Conservation (phyloP, 2,797 vertebrate species). For the Microctenopoma stevenorrisi region DNA sequence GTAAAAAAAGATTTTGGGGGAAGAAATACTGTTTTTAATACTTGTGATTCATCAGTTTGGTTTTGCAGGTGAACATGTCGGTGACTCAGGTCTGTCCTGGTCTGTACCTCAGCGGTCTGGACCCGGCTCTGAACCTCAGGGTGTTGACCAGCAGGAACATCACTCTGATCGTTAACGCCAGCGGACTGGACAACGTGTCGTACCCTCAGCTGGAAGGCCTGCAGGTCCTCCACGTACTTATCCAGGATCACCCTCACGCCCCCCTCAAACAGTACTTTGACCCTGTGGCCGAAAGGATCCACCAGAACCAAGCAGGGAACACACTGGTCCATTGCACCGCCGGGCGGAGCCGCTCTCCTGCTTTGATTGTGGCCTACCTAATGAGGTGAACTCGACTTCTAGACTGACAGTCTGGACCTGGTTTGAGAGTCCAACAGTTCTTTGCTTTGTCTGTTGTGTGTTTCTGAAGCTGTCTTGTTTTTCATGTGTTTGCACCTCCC, state of each 20-base stretch:
- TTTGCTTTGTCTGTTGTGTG: neutral
- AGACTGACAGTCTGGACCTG: no score
- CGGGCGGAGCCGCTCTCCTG: slow-evolving; percentile 75
- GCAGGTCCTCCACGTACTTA: slow-evolving; percentile 57
- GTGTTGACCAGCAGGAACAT: slow-evolving; percentile 69
- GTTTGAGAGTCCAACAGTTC: neutral
- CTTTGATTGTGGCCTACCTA: slow-evolving; percentile 80
- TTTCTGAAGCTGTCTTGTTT: neutral
- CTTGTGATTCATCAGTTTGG: neutral
- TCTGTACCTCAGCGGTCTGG: slow-evolving; percentile 73
- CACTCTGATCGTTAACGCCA: slow-evolving; percentile 77
- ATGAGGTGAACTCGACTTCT: slow-evolving; percentile 57
- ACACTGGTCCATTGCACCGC: slow-evolving; percentile 80
- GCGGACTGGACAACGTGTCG: slow-evolving; percentile 41
- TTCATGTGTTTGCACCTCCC: neutral
- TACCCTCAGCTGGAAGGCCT: slow-evolving; percentile 57
- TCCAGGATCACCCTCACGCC: slow-evolving; percentile 78
- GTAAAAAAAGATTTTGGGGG: no score
- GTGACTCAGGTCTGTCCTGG: slow-evolving; percentile 70
- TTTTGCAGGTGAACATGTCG: slow-evolving; percentile 36
- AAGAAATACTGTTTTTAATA: no score
- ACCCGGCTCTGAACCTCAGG: slow-evolving; percentile 59
- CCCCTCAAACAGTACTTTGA: slow-evolving; percentile 72
- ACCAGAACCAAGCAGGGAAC: slow-evolving; percentile 63
- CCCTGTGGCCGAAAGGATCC: slow-evolving; percentile 65